Evolutionary conservation across 2,797 vertebrate genomes (phyloP).

Genomic region (Eutrigla gurnardus): DNA sequence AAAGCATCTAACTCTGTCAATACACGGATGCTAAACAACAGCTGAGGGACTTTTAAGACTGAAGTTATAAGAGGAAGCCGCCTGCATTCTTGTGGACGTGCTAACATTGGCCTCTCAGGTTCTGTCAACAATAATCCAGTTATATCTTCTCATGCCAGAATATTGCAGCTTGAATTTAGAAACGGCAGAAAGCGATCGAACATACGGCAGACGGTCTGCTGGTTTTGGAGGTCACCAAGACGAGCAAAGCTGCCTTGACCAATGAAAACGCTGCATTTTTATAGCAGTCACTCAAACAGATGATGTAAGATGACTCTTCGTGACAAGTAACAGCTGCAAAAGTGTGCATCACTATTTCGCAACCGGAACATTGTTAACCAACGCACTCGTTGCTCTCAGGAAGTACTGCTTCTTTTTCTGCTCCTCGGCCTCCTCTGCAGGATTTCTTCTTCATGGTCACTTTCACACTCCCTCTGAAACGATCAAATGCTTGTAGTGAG

Average conservation of each 20-base stretch:
- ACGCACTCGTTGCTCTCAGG: slow-evolving; percentile 78
- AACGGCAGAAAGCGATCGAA: slow-evolving; percentile 18
- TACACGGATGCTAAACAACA: slow-evolving; percentile 24
- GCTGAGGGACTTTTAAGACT: slow-evolving; percentile 57
- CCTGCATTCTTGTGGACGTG: slow-evolving; percentile 28
- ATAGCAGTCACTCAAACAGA: slow-evolving; percentile 20
- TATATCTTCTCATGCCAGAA: slow-evolving; percentile 34
- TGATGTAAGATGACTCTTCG: slow-evolving; percentile 8
- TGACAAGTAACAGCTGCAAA: slow-evolving; percentile 20
- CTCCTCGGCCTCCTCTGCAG: slow-evolving; percentile 79
- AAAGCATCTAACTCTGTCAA: slow-evolving; percentile 12
- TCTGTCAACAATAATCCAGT: slow-evolving; percentile 39
- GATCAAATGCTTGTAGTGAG: slow-evolving; percentile 16
- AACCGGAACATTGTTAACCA: slow-evolving; percentile 18
- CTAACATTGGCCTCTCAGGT: slow-evolving; percentile 36
- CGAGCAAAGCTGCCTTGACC: slow-evolving; percentile 9
- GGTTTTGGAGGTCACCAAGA: slow-evolving; percentile 27
- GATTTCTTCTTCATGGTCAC: slow-evolving; percentile 91
- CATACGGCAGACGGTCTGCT: slow-evolving; percentile 20
- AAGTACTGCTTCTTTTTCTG: slow-evolving; percentile 93
- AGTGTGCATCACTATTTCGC: slow-evolving; percentile 36
- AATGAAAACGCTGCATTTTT: slow-evolving; percentile 19
- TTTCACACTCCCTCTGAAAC: slow-evolving; percentile 91
- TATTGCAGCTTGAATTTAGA: slow-evolving; percentile 16
- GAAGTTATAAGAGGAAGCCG: slow-evolving; percentile 51